Evolutionary conservation across 92 coral and sea anemone genomes (phyloP), one percentile per base, ranked within the genome.

Genomic region (Pocillopora meandrina): DNA sequence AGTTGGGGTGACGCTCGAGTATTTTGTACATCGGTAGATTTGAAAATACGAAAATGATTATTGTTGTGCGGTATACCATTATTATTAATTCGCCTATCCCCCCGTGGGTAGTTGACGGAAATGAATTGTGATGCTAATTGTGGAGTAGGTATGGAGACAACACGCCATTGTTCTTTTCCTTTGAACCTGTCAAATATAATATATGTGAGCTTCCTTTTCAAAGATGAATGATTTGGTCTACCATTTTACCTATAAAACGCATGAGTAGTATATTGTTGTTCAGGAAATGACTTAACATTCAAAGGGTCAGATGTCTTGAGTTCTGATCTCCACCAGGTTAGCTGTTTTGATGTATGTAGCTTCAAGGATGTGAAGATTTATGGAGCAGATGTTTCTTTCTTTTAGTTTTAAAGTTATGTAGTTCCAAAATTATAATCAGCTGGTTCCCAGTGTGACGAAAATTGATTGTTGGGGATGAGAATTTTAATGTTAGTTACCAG

Each of bases 41-140:
- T 70, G 19, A 59, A 42, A 42, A 42, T 7, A 42, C 52, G 52
- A 42, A 42, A 42, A 42, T 42, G 8, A 42, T 42, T 42, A 42
- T 42, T 42, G 5, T 7, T 7, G 52, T 42, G 52, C 52, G 8
- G 52, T 42, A 0, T 16, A 36, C 11, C 71, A 31, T 60, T 9
- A 33, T 21, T 33, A 64, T 10, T 36, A 18, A 60, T 57, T 11
- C 16, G 8, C 69, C 35, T 21, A 75, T 36, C 67, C 57, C 56
- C 23, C 70, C 61, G 69, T 26, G 42, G 49, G 12, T 65, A 23
- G 26, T 42, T 42, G 52, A 35, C 56, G 74, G 72, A 83, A 89
- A 42, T 23, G 71, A 75, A 65, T 76, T 56, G 49, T 31, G 61
- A 71, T 55, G 82, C n/a, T 26, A 87, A 76, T 78, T 70, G 31